Base-by-base conservation (phyloP, 2,113 vertebrate genomes). In the Cnemophilus loriae region DNA sequence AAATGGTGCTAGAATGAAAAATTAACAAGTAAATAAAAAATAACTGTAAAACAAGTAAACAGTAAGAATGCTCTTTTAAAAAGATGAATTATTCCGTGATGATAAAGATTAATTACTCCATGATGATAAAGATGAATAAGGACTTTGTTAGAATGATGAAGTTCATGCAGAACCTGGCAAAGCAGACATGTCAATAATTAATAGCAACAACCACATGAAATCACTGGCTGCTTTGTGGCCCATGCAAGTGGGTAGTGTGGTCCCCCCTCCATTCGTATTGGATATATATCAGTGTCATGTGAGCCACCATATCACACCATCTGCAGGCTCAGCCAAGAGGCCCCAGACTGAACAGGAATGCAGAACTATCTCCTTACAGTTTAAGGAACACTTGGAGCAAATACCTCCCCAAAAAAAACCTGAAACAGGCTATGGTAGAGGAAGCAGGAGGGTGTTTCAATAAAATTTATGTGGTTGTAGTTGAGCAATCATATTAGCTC, bases 321-420 rank as follows among this genome's bases (percentile, higher is more conserved):
- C 68, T 70, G 78, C 86, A 75, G 84, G 64, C 23, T 32, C 30
- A 55, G 64, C 33, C 5, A 2, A 59, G 86, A 95, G 80, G 73
- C 68, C 50, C 8, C 47, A 81, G 30, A 28, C 55, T 21, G 35
- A 81, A 47, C 12, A 80, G 64, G 70, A 90, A 95, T 92, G 85
- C 26, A 65, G 59, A 88, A 76, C 70, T 90, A 61, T 78, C 75
- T 93, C 44, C 50, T 90, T 92, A 77, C 56, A 68, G 7, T 77
- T 90, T 69, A 56, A 81, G 56, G 41, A 90, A 63, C 30, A 74
- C 57, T 85, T 84, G 28, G 84, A 74, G 42, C 1, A 26, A 94
- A 84, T n/a, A 15, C 3, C 44, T 22, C 23, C 47, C 11, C 3
- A 8, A n/a, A 27, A 77, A 59, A 75, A 37, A 19, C 32, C 21